Percentiles rank a stretch among this genome's conserved stretches.
These are phyloP conservation scores for Lasioglossum pauxillum DNA, from an alignment of 2,888 invertebrate species.

Conservation along the genomic window DNA sequence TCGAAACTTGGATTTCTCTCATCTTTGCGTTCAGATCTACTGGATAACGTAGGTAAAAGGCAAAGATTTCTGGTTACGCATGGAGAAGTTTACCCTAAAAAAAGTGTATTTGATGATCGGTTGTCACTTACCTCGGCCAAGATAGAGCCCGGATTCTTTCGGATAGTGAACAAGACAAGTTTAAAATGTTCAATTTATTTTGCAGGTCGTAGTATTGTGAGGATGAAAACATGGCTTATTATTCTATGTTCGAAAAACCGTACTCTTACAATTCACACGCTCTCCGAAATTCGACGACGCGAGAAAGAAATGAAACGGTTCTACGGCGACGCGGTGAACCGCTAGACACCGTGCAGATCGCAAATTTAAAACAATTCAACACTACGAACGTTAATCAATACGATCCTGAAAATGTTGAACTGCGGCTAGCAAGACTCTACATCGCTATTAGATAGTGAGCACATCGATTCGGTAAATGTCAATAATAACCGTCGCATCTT, in stretches of 20 bases:
- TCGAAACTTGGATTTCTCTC: no score
- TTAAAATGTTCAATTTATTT: slow-evolving; percentile 49
- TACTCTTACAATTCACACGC: slow-evolving; percentile 21
- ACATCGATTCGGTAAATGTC: slow-evolving; percentile 30
- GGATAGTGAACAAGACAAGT: slow-evolving; percentile 1
- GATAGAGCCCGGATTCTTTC: neutral
- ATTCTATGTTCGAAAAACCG: neutral
- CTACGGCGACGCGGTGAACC: slow-evolving; percentile 8
- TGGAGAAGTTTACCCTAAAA: no score
- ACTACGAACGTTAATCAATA: slow-evolving; percentile 27
- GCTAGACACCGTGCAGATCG: slow-evolving; percentile 5
- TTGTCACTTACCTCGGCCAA: neutral
- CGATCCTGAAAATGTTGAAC: slow-evolving; percentile 1
- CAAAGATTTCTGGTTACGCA: no score
- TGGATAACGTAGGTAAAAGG: no score
- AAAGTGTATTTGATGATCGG: neutral
- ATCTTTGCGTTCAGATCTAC: no score
- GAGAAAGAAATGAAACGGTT: neutral
- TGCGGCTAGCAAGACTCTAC: slow-evolving; percentile 19
- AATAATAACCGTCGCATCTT: slow-evolving; percentile 4
- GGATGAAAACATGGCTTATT: slow-evolving; percentile 21
- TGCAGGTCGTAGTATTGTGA: slow-evolving; percentile 19
- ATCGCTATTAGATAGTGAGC: slow-evolving; percentile 18
- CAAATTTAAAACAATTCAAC: slow-evolving; percentile 23
- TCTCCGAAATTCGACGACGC: slow-evolving; percentile 14